phyloP scores from a whole-genome alignment of 1,140 invertebrate species.

The Ctenoplectra terminalis region DNA sequence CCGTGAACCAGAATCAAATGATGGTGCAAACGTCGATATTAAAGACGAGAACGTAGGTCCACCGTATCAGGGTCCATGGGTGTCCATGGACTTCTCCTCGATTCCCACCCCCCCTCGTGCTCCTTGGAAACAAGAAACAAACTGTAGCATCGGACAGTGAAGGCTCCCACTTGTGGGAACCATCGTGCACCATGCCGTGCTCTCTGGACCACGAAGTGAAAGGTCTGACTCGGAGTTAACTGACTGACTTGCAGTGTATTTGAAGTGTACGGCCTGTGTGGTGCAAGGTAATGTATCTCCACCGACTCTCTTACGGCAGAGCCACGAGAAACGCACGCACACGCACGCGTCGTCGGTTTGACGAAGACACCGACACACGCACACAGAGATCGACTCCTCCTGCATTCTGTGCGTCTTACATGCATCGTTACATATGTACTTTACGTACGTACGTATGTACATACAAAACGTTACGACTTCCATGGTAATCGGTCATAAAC shows the following conservation, averaged over 20 bases:
- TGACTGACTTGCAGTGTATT: conserved; percentile 74
- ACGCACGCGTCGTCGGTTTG: not conserved
- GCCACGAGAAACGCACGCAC: conserved; percentile 32
- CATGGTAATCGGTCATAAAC: conserved; percentile 81
- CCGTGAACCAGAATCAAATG: not conserved
- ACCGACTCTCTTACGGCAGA: conserved; percentile 18
- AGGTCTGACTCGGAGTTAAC: conserved; percentile 77
- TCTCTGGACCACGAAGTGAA: conserved; percentile 82
- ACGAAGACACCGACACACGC: not conserved
- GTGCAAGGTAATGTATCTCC: conserved; percentile 62
- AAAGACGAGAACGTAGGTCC: not conserved
- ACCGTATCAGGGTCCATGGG: conserved; percentile 8
- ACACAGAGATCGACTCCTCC: not conserved
- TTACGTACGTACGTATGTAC: conserved; percentile 55
- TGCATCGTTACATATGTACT: conserved; percentile 46
- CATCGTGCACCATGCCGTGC: conserved; percentile 78
- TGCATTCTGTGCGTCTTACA: not conserved
- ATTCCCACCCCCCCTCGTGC: conserved; percentile 27
- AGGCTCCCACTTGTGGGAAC: conserved; percentile 79
- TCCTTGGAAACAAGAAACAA: conserved; percentile 72
- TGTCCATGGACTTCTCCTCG: conserved; percentile 27
- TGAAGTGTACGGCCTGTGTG: conserved; percentile 63
- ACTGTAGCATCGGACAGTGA: conserved; percentile 76
- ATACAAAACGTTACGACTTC: conserved; percentile 75
- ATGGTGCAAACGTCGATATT: not conserved